phyloP scores from a whole-genome alignment of 2,888 invertebrate species.

The Lomographa bimaculata region DNA sequence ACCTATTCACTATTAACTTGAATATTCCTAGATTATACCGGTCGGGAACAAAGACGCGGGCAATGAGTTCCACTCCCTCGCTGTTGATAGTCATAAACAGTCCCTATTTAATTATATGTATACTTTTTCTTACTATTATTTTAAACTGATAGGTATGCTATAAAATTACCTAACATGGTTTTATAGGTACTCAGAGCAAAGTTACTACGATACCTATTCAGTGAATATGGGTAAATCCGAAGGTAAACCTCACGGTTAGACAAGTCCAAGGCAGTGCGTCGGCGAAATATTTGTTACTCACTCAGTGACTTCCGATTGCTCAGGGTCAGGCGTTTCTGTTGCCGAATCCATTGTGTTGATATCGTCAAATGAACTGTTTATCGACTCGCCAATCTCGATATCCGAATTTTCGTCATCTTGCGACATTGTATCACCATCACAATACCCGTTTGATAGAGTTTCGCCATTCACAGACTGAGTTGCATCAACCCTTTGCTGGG shows the following conservation, averaged over 20 bases:
- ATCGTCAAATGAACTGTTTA: constrained; percentile 32
- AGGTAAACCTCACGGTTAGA: constrained; percentile 15
- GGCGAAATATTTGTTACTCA: constrained; percentile 38
- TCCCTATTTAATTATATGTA: too few species aligned
- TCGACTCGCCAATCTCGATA: constrained; percentile 34
- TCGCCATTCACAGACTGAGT: constrained; percentile 35
- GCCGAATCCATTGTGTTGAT: constrained; percentile 32
- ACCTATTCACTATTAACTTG: too few species aligned
- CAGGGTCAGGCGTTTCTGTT: constrained; percentile 28
- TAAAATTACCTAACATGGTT: too few species aligned
- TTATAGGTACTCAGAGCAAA: not conserved
- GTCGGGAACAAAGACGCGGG: too few species aligned
- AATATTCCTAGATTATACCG: too few species aligned
- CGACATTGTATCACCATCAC: constrained; percentile 30
- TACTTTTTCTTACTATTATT: too few species aligned
- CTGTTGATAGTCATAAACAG: too few species aligned
- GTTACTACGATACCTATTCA: constrained; percentile 1
- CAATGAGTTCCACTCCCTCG: too few species aligned
- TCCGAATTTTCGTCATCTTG: constrained; percentile 39
- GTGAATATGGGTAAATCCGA: constrained; percentile 10
- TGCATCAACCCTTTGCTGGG: constrained; percentile 21
- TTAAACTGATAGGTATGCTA: too few species aligned
- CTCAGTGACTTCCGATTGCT: constrained; percentile 35
- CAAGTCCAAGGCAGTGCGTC: constrained; percentile 15
- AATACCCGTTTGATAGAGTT: constrained; percentile 28